Evolutionary conservation across 2,888 invertebrate genomes (phyloP), one percentile per base, ranked within the genome.

Genomic region (Euspilapteryx auroguttella): DNA sequence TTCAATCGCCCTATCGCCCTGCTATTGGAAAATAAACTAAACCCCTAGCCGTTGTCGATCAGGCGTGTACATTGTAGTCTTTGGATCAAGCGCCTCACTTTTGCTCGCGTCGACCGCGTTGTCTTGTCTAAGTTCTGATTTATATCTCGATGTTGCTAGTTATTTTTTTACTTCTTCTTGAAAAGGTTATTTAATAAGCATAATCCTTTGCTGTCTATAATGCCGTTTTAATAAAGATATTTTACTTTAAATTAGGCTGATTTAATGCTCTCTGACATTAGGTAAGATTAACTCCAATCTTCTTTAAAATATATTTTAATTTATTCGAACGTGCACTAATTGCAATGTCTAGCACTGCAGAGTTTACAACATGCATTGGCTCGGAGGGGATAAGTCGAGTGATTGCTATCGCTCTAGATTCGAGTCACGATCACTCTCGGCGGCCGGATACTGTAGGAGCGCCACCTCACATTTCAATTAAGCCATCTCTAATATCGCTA

Each of bases 1-100:
- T 42, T 50, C 42, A 57, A 52, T 63, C 50, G 54, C 49, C 50
- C 53, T 48, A n/a, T 52, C 52, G 49, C 50, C 47, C 50, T 57
- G 51, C 37, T 42, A 42, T 37, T 35, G 33, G 37, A 37, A 55
- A 52, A 56, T 26, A 58, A 58, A 50, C 55, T 49, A 52, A 49
- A 47, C 41, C 43, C 40, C 49, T 42, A 49, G 47, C 41, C 43
- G 46, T 51, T 57, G 53, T 56, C 55, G 49, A 58, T 58, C n/a
- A n/a, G n/a, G n/a, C n/a, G n/a, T n/a, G n/a, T n/a, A n/a, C n/a
- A n/a, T n/a, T n/a, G n/a, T n/a, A n/a, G n/a, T n/a, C n/a, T n/a
- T n/a, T n/a, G n/a, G n/a, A n/a, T n/a, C 50, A 42, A 48, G 52
- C 59, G 56, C 63, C 56, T 59, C 61, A 63, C 66, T 69, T 68